phyloP scores from a whole-genome alignment of 1,140 invertebrate species.

The Pristionchus pacificus region DNA sequence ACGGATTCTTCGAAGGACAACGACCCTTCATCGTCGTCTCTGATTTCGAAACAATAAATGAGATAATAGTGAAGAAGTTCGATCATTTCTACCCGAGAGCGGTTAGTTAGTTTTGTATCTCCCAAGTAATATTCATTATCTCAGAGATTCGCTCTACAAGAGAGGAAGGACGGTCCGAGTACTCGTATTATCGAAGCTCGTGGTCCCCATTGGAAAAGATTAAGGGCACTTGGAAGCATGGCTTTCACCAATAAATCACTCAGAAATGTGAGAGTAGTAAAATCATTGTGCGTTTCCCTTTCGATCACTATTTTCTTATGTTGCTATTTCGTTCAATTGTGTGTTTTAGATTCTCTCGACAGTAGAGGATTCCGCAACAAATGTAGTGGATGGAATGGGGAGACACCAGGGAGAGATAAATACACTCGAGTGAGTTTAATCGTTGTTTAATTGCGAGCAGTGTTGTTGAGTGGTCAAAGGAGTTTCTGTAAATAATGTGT shows the following conservation, averaged over 20 bases:
- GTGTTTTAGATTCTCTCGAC: neutral
- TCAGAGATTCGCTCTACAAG: neutral
- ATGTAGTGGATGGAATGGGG: neutral
- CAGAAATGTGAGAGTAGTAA: slow-evolving; percentile 3
- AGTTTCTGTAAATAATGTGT: neutral
- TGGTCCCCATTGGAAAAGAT: neutral
- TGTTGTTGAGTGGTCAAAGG: neutral
- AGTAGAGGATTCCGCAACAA: neutral
- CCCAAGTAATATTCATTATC: neutral
- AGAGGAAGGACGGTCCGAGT: neutral
- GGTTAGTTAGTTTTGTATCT: neutral
- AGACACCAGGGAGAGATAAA: neutral
- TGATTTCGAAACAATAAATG: slow-evolving; percentile 2
- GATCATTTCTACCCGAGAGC: slow-evolving; percentile 6
- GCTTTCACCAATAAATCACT: neutral
- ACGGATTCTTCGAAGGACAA: slow-evolving; percentile 4
- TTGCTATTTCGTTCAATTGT: neutral
- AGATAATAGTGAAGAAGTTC: slow-evolving; percentile 3
- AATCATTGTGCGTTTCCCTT: too few relatives aligned
- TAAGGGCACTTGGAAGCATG: neutral
- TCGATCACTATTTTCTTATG: neutral
- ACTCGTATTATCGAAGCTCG: neutral
- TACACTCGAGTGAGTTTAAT: too few relatives aligned
- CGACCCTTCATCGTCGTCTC: neutral
- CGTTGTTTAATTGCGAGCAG: too few relatives aligned